phyloP scores from a whole-genome alignment of 2,797 vertebrate species.

The Lemur catta region DNA sequence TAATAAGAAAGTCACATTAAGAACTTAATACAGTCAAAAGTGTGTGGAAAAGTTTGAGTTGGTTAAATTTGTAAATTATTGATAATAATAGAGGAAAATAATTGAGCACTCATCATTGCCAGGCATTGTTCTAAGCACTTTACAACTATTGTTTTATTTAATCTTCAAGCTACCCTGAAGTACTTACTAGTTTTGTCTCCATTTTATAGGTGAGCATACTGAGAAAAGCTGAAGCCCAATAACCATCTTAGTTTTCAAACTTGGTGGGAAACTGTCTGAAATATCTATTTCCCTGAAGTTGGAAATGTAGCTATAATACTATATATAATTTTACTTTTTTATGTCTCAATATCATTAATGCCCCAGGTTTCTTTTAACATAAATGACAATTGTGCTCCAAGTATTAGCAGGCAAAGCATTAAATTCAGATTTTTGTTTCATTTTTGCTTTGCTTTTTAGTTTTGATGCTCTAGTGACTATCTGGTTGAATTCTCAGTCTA shows the following conservation, averaged over 20 bases:
- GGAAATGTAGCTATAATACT: background rate
- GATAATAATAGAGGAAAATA: background rate
- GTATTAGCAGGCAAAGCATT: background rate
- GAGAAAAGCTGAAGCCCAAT: background rate
- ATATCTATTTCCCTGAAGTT: background rate
- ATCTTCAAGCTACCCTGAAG: background rate
- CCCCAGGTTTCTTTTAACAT: background rate
- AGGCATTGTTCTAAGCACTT: background rate
- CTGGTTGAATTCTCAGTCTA: background rate
- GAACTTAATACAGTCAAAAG: background rate
- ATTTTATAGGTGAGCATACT: background rate
- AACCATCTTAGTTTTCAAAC: background rate
- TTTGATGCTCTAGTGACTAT: background rate
- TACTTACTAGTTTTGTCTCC: background rate
- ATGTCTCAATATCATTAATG: background rate
- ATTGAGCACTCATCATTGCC: background rate
- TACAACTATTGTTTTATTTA: background rate
- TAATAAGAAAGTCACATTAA: conserved; percentile 25
- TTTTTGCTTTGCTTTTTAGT: background rate
- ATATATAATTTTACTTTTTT: background rate
- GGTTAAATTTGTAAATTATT: background rate
- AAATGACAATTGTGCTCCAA: background rate
- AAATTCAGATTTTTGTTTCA: background rate
- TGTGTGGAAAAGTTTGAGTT: background rate
- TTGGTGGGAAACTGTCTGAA: background rate